Conservation (phyloP, 2,113 vertebrate genomes). For the Dipodomys spectabilis region DNA sequence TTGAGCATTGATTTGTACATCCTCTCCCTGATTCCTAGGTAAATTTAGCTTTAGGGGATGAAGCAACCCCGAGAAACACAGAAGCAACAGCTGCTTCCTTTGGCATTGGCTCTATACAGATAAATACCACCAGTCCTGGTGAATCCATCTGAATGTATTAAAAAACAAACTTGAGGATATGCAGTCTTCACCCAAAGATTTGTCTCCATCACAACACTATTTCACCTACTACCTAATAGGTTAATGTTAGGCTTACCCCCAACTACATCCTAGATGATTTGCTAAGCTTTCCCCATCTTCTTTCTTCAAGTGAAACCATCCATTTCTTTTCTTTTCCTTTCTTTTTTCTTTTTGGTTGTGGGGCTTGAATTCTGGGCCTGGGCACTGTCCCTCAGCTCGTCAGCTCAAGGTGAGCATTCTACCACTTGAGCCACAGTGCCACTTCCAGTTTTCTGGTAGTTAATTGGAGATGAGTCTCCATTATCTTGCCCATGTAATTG, state of each 20-base stretch:
- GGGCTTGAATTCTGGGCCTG: no score
- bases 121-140: background rate
- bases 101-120: background rate
- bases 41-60: background rate
- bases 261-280: background rate
- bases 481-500: no score
- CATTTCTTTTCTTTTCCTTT: no score
- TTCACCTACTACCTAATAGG: background rate
- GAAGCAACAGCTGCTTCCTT: background rate
- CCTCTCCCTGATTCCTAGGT: background rate
- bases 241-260: background rate
- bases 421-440: no score
- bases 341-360: no score
- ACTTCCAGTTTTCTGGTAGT: no score
- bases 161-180: background rate
- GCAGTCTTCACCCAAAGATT: background rate
- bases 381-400: no score
- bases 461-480: no score
- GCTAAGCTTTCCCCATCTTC: background rate
- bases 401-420: no score
- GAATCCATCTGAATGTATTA: background rate
- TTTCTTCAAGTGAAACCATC: background rate
- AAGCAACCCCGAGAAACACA: background rate
- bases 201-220: background rate
- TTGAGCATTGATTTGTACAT: background rate